Evolutionary conservation across 2,113 vertebrate species (phyloP), one percentile per base, ranked within the genome.

Genomic region (Camelus dromedarius): DNA sequence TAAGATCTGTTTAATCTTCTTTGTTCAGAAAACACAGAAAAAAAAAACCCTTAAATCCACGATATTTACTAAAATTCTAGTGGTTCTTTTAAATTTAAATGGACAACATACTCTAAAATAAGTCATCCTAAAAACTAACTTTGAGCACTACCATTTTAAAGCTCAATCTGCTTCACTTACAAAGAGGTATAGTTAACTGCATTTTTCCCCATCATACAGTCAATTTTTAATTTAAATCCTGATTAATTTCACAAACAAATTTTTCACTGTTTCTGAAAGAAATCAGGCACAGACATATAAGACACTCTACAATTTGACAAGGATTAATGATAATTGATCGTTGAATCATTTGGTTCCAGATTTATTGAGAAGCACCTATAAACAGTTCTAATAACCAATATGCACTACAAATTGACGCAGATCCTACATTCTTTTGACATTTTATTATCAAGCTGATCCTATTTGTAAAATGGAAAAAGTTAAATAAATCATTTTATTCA

Each of bases 191-290:
- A 84, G 42, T n/a, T 85, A 54, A 84, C 38, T 58, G 7, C 50
- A 70, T 73, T 64, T 80, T 30, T 19, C n/a, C 52, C 16, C 22
- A 90, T 38, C 28, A 64, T 10, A 52, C 28, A 94, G 77, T 28
- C 24, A 11, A 69, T 48, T 73, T 76, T 96, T 30, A 1, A 91
- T 60, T 90, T 87, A 97, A 95, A 66, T 87, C 18, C 16, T 70
- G 46, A 95, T 93, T 92, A 93, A 85, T 73, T 94, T 86, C 46
- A 96, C 26, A 96, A 96, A 80, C 24, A 92, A 91, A 83, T 22
- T 91, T 92, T 96, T 96, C 50, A 80, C 64, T 88, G 60, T 89
- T 95, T 93, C 60, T 96, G 67, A 95, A 89, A 95, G 16, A 86
- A 91, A n/a, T 79, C 3, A 85, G 64, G 24, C 46, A 96, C 50